Base-by-base conservation (phyloP, 2,113 vertebrate species). In the Oxyura jamaicensis region DNA sequence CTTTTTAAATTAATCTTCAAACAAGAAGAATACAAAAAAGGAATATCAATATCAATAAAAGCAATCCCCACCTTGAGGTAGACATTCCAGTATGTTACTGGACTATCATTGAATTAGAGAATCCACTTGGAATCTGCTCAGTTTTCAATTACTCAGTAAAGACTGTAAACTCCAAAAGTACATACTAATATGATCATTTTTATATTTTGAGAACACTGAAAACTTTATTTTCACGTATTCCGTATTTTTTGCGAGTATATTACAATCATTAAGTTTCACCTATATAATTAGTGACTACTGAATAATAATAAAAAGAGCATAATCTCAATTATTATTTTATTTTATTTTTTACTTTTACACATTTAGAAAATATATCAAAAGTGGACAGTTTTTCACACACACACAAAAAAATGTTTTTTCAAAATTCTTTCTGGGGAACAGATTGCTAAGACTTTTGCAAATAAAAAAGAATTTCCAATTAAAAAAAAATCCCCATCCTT, bases 1-100 rank as follows among this genome's bases (percentile, higher is more conserved):
- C 8, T 36, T 78, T 59, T 8, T 56, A 71, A 91, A 78, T 46
- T 84, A 65, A 8, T 48, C 74, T 94, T 77, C 69, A 79, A 94
- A 75, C 13, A 74, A 39, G 28, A 59, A 83, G 62, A 48, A 4
- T 50, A 14, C 58, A 53, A 56, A 90, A 11, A 33, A 82, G 26
- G 5, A 69, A 74, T 59, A 78, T 42, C 25, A 69, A 66, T 59
- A 78, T 42, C 22, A 87, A 81, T 68, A 94, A 91, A 33, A 9
- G 16, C 89, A 93, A 65, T 65, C 19, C 26, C 65, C 42, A 50
- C 77, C 71, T 93, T 59, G 66, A 89, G 52, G 41, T 17, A 85
- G 11, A 52, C 36, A 67, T 81, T 74, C 36, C 52, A 72, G 75
- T 4, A 46, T 21, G 16, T 62, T 93, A 73, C 42, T 79, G 74